A percentile compares a stretch with the other conserved stretches of the same genome.
Conservation (phyloP, 2,888 invertebrate genomes). For the Stictocephala bisonia region DNA sequence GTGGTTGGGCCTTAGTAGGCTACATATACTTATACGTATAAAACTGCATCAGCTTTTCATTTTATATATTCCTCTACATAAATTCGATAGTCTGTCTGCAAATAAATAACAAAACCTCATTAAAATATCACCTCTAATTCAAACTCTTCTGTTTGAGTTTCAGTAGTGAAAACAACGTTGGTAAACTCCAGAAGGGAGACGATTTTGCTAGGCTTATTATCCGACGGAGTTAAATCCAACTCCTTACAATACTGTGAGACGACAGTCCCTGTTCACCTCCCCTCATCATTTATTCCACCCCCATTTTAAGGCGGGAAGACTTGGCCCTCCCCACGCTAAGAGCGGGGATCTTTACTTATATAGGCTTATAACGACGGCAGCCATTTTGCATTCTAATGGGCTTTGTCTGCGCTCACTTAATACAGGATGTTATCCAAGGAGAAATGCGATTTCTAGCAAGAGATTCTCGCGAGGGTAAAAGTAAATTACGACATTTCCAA, state of each 20-base stretch:
- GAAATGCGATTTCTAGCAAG: conserved; percentile 43
- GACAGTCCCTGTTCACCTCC: not conserved
- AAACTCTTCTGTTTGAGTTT: no score
- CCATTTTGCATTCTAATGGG: conserved; percentile 49
- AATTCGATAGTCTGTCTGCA: no score
- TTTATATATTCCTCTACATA: no score
- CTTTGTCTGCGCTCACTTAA: conserved; percentile 47
- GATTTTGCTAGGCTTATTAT: no score
- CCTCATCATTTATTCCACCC: conserved; percentile 47
- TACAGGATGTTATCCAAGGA: conserved; percentile 44
- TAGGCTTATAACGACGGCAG: conserved; percentile 46
- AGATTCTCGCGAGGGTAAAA: conserved; percentile 44
- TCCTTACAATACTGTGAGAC: conserved; percentile 29
- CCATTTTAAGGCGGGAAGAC: conserved; percentile 42
- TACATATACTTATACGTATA: no score
- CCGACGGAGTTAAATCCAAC: conserved; percentile 8
- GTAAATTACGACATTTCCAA: conserved; percentile 45
- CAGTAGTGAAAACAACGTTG: no score
- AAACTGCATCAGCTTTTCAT: no score
- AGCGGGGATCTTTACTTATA: conserved; percentile 47
- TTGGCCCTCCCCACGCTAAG: conserved; percentile 38
- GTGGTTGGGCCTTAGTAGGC: no score
- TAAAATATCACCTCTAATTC: no score
- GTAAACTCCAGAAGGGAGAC: no score
- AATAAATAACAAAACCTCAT: no score